These are phyloP conservation scores for Notodonta dromedarius DNA, from an alignment of 2,888 invertebrate species.

Conservation along the genomic window DNA sequence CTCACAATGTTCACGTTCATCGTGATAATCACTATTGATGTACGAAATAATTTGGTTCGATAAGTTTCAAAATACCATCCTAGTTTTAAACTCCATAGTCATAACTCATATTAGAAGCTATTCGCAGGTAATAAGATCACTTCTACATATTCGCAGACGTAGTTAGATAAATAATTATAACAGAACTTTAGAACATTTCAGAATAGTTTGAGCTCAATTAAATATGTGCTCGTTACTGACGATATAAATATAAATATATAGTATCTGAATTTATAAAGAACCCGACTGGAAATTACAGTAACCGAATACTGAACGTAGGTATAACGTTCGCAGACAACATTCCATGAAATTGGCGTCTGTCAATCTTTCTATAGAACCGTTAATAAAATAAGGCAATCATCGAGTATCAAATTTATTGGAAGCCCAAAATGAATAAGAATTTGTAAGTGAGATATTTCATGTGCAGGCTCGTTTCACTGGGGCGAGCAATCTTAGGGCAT, in stretches of 20 bases:
- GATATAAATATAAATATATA: too few species aligned
- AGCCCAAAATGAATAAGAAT: slow-evolving; percentile 70
- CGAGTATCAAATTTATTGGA: slow-evolving; percentile 67
- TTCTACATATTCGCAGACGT: not conserved
- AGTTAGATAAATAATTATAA: slow-evolving; percentile 2
- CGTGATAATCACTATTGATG: too few species aligned
- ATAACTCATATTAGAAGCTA: not conserved
- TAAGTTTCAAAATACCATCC: not conserved
- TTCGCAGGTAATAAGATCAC: not conserved
- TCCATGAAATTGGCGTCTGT: slow-evolving; percentile 26
- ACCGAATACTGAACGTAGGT: slow-evolving; percentile 14
- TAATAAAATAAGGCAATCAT: slow-evolving; percentile 64
- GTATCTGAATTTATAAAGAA: slow-evolving; percentile 1
- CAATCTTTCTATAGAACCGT: slow-evolving; percentile 37
- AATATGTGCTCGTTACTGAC: not conserved
- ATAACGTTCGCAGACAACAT: slow-evolving; percentile 15
- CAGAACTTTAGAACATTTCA: not conserved
- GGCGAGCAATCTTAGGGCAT: slow-evolving; percentile 78
- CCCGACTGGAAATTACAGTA: slow-evolving; percentile 6
- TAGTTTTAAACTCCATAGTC: not conserved
- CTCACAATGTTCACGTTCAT: too few species aligned
- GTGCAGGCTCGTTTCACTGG: slow-evolving; percentile 72
- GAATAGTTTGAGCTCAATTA: not conserved
- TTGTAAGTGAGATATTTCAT: slow-evolving; percentile 75
- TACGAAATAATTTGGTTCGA: not conserved